Base-by-base conservation (phyloP, 2,797 vertebrate genomes). In the Brachyalestes nurse region DNA sequence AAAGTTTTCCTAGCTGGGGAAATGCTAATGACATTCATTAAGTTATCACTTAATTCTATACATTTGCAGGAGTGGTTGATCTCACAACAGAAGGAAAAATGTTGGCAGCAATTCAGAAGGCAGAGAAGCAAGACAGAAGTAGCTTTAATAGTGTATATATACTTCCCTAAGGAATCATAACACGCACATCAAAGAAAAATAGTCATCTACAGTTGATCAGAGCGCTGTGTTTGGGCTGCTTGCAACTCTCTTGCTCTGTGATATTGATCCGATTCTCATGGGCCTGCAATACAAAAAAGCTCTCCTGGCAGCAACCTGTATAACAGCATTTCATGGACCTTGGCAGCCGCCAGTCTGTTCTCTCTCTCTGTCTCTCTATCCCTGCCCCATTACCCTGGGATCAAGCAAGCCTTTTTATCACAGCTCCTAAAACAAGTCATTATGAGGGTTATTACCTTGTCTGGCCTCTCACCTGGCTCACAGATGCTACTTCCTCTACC, bases 401-500 rank as follows among this genome's bases (percentile, higher is more conserved):
- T 81, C 55, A 76, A 84, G 74, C 23, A 45, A 73, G 75, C 66
- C 62, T 74, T 83, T 85, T 87, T 87, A 85, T 85, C 70, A 80
- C 66, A 55, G 73, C 81, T 79, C 60, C 77, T 87, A 82, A 83
- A 83, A 82, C 79, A 77, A 79, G 75, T 69, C 78, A 85, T 85
- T 83, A 82, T 53, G 57, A 51, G 77, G 60, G 80, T 82, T 83
- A 85, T 82, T 77, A 82, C 79, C 23, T 23, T 7, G 4, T 19
- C 62, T 75, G 55, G 66, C 72, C 81, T 78, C 75, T 86, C 75
- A 61, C 75, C 83, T 80, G 78, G 72, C 53, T 72, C 34, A 60
- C 21, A 14, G 60, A 61, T 2, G 10, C 55, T 73, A 49, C 40
- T 28, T 78, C 53, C 66, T 47, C 75, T 51, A 7, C 76, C 73